Percentiles rank a stretch among this genome's conserved stretches.
Conservation (phyloP, 2,888 invertebrate species). For the Drosophila stalkeri region DNA sequence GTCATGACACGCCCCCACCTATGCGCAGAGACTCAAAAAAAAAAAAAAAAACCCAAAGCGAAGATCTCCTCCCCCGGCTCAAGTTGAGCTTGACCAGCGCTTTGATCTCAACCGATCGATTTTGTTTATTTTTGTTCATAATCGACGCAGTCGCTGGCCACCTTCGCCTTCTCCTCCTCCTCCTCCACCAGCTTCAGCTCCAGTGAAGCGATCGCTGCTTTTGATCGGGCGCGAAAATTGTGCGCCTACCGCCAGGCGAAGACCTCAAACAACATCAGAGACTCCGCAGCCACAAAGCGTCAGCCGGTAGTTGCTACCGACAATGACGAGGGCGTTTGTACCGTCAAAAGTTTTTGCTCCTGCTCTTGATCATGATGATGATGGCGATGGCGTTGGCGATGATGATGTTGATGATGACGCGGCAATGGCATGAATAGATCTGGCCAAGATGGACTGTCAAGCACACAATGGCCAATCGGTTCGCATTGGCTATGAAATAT, state of each 20-base stretch:
- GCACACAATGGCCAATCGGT: constrained; percentile 66
- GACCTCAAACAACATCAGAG: constrained; percentile 26
- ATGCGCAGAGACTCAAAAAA: neutral
- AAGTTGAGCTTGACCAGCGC: constrained; percentile 56
- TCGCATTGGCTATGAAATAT: constrained; percentile 55
- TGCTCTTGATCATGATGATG: constrained; percentile 28
- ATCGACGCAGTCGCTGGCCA: constrained; percentile 58
- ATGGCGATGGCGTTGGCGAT: constrained; percentile 22
- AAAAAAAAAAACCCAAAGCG: neutral
- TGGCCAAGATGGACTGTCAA: constrained; percentile 49
- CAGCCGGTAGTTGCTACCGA: constrained; percentile 78
- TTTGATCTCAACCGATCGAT: constrained; percentile 78
- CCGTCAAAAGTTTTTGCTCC: constrained; percentile 22
- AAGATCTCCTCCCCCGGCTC: neutral
- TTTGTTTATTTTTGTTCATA: constrained; percentile 80
- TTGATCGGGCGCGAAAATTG: constrained; percentile 80
- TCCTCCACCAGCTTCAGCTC: constrained; percentile 21
- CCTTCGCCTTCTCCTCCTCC: constrained; percentile 40
- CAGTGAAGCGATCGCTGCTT: constrained; percentile 50
- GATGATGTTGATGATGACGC: constrained; percentile 44
- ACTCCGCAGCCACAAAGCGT: constrained; percentile 46
- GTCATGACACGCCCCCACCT: constrained; percentile 61
- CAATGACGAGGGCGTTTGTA: constrained; percentile 68
- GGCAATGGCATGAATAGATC: constrained; percentile 39
- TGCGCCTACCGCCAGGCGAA: constrained; percentile 56